Evolutionary conservation across 1,140 invertebrate genomes (phyloP).

Genomic region (Archegozetes longisetosus): DNA sequence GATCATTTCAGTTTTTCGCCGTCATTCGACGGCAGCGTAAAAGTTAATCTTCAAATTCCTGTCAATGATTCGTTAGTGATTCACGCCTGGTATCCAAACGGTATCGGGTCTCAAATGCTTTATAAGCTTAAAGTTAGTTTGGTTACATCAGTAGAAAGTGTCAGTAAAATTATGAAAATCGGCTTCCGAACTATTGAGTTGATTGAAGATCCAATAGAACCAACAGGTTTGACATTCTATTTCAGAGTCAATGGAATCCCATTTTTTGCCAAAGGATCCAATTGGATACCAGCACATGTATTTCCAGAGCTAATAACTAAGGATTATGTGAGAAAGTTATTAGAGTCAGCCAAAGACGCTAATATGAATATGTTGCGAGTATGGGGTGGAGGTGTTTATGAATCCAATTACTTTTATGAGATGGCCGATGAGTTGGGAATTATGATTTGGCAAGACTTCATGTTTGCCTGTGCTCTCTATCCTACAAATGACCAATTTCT

Average conservation of each 20-base stretch:
- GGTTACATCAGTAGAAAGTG: conserved; percentile 20
- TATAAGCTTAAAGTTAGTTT: conserved; percentile 12
- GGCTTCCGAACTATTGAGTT: conserved; percentile 73
- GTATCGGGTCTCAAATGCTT: conserved; percentile 3
- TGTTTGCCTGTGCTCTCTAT: conserved; percentile 96
- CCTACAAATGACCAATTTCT: conserved; percentile 58
- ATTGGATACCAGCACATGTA: conserved; percentile 81
- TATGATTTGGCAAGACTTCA: conserved; percentile 51
- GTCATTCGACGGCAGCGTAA: background rate
- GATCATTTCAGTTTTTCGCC: background rate
- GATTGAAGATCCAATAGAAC: conserved; percentile 28
- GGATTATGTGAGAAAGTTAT: conserved; percentile 34
- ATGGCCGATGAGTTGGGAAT: conserved; percentile 34
- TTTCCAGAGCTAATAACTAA: conserved; percentile 56
- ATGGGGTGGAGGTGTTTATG: conserved; percentile 95
- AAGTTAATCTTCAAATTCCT: background rate
- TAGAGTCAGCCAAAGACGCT: conserved; percentile 52
- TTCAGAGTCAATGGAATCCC: conserved; percentile 69
- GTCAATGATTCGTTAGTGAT: background rate
- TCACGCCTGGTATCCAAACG: conserved; percentile 13
- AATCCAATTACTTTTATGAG: conserved; percentile 78
- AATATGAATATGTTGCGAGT: conserved; percentile 89
- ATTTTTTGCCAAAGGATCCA: conserved; percentile 92
- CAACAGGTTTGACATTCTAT: conserved; percentile 49
- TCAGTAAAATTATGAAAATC: conserved; percentile 37